Conservation (phyloP, 2,113 vertebrate species). For the Bufo bufo region DNA sequence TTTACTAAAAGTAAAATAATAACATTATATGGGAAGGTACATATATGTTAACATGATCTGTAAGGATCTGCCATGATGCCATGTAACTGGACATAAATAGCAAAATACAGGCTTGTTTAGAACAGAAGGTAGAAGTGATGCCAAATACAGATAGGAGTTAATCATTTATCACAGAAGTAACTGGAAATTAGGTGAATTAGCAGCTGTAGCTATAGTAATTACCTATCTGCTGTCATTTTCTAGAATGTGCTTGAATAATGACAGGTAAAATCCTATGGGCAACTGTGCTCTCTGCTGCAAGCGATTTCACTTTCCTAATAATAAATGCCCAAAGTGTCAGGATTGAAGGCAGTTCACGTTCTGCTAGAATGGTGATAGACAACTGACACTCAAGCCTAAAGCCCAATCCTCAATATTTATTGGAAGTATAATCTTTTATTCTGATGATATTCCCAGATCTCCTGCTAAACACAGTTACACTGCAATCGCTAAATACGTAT, state of each 20-base stretch:
- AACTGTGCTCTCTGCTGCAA: background rate
- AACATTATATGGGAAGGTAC: background rate
- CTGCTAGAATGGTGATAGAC: background rate
- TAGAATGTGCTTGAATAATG: background rate
- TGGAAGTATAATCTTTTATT: background rate
- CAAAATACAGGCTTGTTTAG: background rate
- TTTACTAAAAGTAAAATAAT: background rate
- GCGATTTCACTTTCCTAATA: background rate
- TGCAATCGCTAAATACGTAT: background rate
- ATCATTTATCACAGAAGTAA: background rate
- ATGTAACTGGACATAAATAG: background rate
- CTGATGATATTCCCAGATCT: background rate
- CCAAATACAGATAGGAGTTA: background rate
- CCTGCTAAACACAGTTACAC: background rate
- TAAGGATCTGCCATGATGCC: background rate
- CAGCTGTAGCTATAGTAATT: background rate
- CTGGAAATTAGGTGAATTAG: background rate
- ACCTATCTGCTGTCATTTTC: background rate
- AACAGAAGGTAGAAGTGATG: background rate
- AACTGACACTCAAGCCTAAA: background rate
- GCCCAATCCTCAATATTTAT: background rate
- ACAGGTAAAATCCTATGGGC: slow-evolving; percentile 4
- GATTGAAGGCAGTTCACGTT: background rate
- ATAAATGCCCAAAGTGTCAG: background rate
- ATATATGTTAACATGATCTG: background rate